Conservation (phyloP, 2,797 vertebrate genomes). For the Rhinatrema bivittatum region DNA sequence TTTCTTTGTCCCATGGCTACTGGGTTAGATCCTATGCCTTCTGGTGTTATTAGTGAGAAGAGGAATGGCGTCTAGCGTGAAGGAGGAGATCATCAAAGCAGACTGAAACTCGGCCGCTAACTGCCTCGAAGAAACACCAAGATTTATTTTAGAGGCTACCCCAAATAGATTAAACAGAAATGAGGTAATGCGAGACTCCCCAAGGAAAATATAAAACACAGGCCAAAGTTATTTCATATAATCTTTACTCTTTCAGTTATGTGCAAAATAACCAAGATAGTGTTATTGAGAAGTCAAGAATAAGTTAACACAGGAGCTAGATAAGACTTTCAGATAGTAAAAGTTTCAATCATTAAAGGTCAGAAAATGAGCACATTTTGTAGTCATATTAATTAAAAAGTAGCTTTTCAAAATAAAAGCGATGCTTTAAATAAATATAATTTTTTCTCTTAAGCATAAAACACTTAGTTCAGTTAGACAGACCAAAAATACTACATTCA, state of each 20-base stretch:
- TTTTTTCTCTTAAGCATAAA: conserved; percentile 54
- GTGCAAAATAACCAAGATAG: conserved; percentile 61
- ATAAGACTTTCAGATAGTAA: conserved; percentile 45
- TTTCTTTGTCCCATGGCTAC: no score
- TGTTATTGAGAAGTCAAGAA: conserved; percentile 59
- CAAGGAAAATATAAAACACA: conserved; percentile 28
- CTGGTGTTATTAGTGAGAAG: no score
- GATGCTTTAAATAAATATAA: conserved; percentile 71
- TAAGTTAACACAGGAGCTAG: conserved; percentile 57
- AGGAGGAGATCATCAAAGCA: no score
- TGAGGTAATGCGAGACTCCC: no score
- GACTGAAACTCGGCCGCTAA: no score
- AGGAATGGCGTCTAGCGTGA: no score
- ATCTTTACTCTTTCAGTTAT: conserved; percentile 62
- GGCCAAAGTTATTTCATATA: conserved; percentile 39
- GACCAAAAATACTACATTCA: conserved; percentile 55
- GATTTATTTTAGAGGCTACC: no score
- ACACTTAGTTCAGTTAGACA: conserved; percentile 49
- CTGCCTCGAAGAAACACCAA: background rate
- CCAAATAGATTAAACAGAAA: no score
- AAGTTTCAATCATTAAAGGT: conserved; percentile 44
- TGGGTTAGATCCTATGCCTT: no score
- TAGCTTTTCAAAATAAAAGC: conserved; percentile 98
- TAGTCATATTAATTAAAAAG: conserved; percentile 87
- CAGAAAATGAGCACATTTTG: conserved; percentile 67